Percentiles rank a stretch among this genome's conserved stretches.
phyloP scores from a whole-genome alignment of 2,797 vertebrate species.

The Iguana delicatissima region DNA sequence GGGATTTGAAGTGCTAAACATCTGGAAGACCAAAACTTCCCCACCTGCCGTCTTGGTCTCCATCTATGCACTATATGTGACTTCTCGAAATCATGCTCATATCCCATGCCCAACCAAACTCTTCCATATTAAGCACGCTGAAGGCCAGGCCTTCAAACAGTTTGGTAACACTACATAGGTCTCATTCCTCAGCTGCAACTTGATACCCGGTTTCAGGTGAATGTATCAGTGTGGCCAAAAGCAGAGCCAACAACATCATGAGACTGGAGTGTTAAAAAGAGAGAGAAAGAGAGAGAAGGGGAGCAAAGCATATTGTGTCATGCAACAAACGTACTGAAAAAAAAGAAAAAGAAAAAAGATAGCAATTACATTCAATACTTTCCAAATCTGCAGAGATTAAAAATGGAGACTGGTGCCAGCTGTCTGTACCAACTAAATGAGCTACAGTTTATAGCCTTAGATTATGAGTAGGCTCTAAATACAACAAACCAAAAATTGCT shows the following conservation, averaged over 20 bases:
- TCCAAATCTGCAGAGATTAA: background rate
- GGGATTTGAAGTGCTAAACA: no score
- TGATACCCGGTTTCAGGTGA: conserved; percentile 16
- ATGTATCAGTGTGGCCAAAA: background rate
- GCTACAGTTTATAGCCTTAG: no score
- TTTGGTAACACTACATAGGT: conserved; percentile 40
- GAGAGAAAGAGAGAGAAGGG: background rate
- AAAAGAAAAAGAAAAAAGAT: background rate
- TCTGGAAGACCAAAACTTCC: no score
- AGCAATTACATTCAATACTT: no score
- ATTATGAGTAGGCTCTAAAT: no score
- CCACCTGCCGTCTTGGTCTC: background rate
- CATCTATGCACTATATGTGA: background rate
- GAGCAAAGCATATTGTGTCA: conserved; percentile 7
- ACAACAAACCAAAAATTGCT: no score
- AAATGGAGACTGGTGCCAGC: background rate
- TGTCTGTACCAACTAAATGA: no score
- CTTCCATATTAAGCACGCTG: conserved; percentile 21
- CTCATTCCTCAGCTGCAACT: conserved; percentile 7
- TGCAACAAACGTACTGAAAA: conserved; percentile 46
- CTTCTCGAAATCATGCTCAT: conserved; percentile 22
- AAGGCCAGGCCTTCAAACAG: conserved; percentile 51
- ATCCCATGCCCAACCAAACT: conserved; percentile 21
- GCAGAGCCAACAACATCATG: background rate
- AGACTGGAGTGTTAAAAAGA: background rate